Percentiles rank a stretch among this genome's conserved stretches.
phyloP scores from a whole-genome alignment of 1,140 invertebrate genomes.

The Pectinophora gossypiella region DNA sequence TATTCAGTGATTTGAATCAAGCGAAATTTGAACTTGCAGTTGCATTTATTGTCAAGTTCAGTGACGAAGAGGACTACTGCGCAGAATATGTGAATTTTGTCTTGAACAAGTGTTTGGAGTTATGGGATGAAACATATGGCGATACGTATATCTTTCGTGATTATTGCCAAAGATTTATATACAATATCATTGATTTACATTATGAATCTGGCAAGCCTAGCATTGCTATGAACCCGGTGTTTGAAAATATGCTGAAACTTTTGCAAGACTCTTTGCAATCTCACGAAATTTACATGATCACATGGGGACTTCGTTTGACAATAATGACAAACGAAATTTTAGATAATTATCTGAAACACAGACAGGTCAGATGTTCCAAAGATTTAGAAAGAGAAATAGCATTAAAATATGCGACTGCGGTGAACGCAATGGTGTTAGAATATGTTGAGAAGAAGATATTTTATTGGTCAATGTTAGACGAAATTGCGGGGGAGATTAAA shows the following conservation, averaged over 20 bases:
- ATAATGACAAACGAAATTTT: constrained; percentile 1
- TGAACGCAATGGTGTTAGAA: no score
- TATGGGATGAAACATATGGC: constrained; percentile 20
- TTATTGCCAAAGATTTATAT: constrained; percentile 8
- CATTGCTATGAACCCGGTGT: constrained; percentile 1
- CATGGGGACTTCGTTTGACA: constrained; percentile 21
- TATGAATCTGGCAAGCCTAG: background rate
- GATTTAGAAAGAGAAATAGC: no score
- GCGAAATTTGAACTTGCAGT: constrained; percentile 33
- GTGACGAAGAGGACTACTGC: constrained; percentile 19
- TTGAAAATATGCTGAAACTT: constrained; percentile 14
- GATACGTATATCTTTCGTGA: constrained; percentile 11
- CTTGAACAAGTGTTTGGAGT: constrained; percentile 18
- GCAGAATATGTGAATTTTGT: constrained; percentile 23
- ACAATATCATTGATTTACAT: constrained; percentile 2
- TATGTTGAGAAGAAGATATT: no score
- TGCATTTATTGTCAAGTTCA: constrained; percentile 27
- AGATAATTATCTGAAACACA: no score
- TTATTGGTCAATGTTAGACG: no score
- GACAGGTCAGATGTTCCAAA: no score
- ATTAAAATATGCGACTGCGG: no score
- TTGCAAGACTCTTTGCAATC: constrained; percentile 16
- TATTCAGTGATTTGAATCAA: no score
- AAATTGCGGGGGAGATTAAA: no score
- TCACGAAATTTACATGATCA: constrained; percentile 22